phyloP scores from a whole-genome alignment of 2,113 vertebrate species.

The Myrmophylax atrothorax region DNA sequence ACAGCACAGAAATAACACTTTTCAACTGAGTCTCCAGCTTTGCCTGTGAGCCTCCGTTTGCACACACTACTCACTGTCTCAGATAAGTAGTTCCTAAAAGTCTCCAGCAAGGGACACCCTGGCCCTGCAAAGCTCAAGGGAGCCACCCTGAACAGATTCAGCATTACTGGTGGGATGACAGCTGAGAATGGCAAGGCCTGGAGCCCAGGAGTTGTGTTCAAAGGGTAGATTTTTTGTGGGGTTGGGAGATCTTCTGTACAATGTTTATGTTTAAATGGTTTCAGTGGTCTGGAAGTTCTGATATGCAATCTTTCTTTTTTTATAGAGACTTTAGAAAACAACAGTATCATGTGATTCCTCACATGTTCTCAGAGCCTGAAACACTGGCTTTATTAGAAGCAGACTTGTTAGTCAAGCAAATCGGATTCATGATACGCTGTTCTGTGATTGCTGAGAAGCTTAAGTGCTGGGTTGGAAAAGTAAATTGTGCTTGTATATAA shows the following conservation, averaged over 20 bases:
- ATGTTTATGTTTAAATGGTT: background rate
- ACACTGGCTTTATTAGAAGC: constrained; percentile 16
- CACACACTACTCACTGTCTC: background rate
- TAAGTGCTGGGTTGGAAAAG: background rate
- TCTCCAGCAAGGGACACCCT: background rate
- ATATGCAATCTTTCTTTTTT: background rate
- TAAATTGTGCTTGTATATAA: background rate
- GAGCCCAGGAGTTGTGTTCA: background rate
- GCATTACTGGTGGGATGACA: background rate
- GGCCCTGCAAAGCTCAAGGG: background rate
- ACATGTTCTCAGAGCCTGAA: constrained; percentile 45
- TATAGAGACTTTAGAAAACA: background rate
- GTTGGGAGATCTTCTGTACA: background rate
- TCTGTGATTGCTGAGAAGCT: background rate
- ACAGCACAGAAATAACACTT: background rate
- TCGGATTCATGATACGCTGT: background rate
- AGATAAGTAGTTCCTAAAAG: background rate
- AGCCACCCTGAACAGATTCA: background rate
- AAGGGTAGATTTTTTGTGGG: background rate
- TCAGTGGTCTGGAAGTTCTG: constrained; percentile 10
- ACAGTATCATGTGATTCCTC: constrained; percentile 23
- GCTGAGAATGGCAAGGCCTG: background rate
- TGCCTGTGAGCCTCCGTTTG: background rate
- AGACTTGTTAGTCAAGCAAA: constrained; percentile 13
- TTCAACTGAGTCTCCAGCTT: background rate